Evolutionary conservation across 2,113 vertebrate genomes (phyloP), one percentile per base, ranked within the genome.

Genomic region (Dascyllus trimaculatus): DNA sequence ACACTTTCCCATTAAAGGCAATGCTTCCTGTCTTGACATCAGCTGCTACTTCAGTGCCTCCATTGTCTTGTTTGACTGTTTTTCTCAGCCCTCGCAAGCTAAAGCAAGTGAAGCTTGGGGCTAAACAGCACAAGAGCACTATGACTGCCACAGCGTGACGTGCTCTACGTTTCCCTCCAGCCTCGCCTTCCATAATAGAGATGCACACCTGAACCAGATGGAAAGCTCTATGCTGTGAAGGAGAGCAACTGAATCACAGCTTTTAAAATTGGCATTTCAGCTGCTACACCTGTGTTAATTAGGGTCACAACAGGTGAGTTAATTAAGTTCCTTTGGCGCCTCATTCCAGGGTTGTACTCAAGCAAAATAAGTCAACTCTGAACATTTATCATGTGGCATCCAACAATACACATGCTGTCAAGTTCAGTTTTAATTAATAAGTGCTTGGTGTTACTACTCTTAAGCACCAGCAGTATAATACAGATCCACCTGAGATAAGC

Each of bases 121-220:
- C 46, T 22, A 85, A 64, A 69, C 21, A 64, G 43, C 24, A 83
- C 52, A 89, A 22, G 29, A 89, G 24, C 19, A 84, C 54, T 1
- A 54, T 4, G 22, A 78, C 59, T n/a, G 59, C 85, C 15, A 81
- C 45, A 26, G 25, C 26, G 40, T 65, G 67, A 26, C 21, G 14
- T 22, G 10, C 54, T 17, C 26, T 35, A n/a, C 18, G 0, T 13
- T 32, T 22, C 18, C 32, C 38, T 11, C 26, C 53, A 62, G 35
- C 4, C 1, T 78, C 38, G n/a, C 46, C 48, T 63, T 46, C 71
- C 88, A 88, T 91, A 26, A 9, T 49, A 11, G 1, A 15, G 5
- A 1, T 2, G 4, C 21, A 61, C 40, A 22, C 35, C 7, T 21
- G 0, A 19, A 18, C 0, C 11, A 43, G 13, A 21, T 13, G 8